Evolutionary conservation across 1,140 invertebrate genomes (phyloP), one percentile per base, ranked within the genome.

Genomic region (Copidosoma floridanum): DNA sequence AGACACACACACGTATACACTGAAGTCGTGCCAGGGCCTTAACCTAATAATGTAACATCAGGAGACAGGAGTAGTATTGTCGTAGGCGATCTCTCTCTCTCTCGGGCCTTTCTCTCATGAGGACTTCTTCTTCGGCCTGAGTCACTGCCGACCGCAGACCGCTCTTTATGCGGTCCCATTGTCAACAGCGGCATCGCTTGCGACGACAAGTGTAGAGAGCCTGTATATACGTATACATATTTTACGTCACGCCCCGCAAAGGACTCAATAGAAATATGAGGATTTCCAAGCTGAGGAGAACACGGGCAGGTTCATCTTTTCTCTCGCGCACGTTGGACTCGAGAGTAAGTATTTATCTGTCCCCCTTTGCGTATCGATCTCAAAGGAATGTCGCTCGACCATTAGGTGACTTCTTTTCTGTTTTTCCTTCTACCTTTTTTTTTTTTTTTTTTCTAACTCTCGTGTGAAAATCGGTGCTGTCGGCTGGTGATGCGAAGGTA

Each of bases 41-140:
- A 50, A 61, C 41, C 59, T 56, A 61, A 61, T 61, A 61, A 61
- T n/a, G n/a, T 50, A 61, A 61, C 44, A 38, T 61, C 52, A 56
- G 43, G 26, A 44, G 40, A 23, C 50, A 21, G n/a, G 27, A n/a
- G 51, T 18, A 60, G 53, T 60, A 51, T 60, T 38, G 21, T 7
- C 23, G 12, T 26, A 38, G 40, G 16, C 10, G 32, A 38, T 27
- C 48, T 47, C 24, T 60, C 23, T 21, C 43, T 41, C 27, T 38
- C 32, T 38, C 29, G 5, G 12, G 16, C 27, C 35, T 23, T 16
- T 24, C 8, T 8, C 14, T 24, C 18, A 21, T 7, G 8, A 35
- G 51, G n/a, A n/a, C n/a, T n/a, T n/a, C n/a, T n/a, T n/a, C n/a
- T n/a, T 61, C 57, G 50, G 46, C 46, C 54, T 54, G 51, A 54